A percentile compares a stretch with the other conserved stretches of the same genome.
Conservation (phyloP, 2,797 vertebrate species). For the Enoplosus armatus region DNA sequence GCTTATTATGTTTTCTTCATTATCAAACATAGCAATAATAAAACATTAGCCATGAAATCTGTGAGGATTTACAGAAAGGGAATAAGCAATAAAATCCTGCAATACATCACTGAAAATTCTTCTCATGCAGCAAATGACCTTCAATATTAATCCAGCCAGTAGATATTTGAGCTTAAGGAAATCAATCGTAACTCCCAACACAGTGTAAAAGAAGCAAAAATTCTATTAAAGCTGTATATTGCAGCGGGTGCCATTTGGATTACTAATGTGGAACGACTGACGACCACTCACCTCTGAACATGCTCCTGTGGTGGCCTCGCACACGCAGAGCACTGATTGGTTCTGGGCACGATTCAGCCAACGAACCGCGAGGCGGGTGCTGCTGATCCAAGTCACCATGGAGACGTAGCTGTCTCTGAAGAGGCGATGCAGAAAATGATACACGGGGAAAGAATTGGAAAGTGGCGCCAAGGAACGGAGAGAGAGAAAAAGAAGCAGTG, state of each 20-base stretch:
- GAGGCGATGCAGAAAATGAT: constrained; percentile 52
- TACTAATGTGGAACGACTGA: constrained; percentile 59
- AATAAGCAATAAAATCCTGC: constrained; percentile 40
- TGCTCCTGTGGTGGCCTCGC: constrained; percentile 88
- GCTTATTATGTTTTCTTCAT: constrained; percentile 10
- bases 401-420: constrained; percentile 89
- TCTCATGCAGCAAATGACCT: constrained; percentile 66
- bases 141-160: constrained; percentile 71
- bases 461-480: constrained; percentile 7
- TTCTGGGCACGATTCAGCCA: constrained; percentile 90
- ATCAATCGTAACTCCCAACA: constrained; percentile 58
- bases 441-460: constrained; percentile 18
- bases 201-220: constrained; percentile 54
- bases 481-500: not conserved
- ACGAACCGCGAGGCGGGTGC: constrained; percentile 85
- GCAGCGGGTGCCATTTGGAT: constrained; percentile 48
- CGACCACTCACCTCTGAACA: constrained; percentile 87
- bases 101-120: constrained; percentile 56
- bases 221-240: constrained; percentile 60
- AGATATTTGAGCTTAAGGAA: constrained; percentile 66
- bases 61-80: constrained; percentile 16
- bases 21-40: constrained; percentile 31
- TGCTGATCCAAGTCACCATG: constrained; percentile 89
- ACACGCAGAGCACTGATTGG: constrained; percentile 87
- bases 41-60: constrained; percentile 23